Evolutionary conservation across 35 echinoderm and acorn worm genomes (phyloP), one percentile per base, ranked within the genome.

Genomic region (Ophioderma brevispina): DNA sequence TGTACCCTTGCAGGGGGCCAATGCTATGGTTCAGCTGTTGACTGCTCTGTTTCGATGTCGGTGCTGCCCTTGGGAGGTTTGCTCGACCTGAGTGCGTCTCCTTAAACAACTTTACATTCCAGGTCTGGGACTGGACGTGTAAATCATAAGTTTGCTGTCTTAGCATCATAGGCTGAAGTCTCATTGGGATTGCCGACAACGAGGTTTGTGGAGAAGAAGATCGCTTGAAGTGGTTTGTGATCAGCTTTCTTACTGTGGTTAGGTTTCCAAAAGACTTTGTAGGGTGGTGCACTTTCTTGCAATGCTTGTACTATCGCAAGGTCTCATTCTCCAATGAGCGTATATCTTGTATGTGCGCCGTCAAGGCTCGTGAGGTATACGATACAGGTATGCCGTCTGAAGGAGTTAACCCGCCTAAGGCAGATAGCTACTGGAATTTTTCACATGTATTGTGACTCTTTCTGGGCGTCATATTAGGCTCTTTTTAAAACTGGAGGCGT

Each of bases 221-320:
- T 91, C 21, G 87, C 78, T 40, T 97, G 84, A 0, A 97, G 76
- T n/a, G 88, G 95, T 64, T 91, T 97, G 84, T 97, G 91, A 40
- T 97, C 95, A 14, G 81, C 42, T 0, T 94, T n/a, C n/a, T 13
- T 15, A 90, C 64, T 0, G 25, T 78, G 4, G 94, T n/a, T 88
- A 1, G 55, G 88, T 91, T 86, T 91, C 0, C 89, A 89, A 59
- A 94, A 97, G 2, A 97, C 86, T 92, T 94, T n/a, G n/a, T n/a
- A n/a, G n/a, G n/a, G 28, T 94, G 95, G 36, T 97, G 92, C 39
- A 94, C 94, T 39, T 89, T 94, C 80, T n/a, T n/a, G n/a, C n/a
- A n/a, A n/a, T 80, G 43, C 95, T 91, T n/a, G n/a, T n/a, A 36
- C 85, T 38, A 40, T 91, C 76, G 0, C 91, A 32, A 88, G 91